Evolutionary conservation across 1,140 invertebrate species (phyloP), one percentile per base, ranked within the genome.

Genomic region (Anastatus disparis): DNA sequence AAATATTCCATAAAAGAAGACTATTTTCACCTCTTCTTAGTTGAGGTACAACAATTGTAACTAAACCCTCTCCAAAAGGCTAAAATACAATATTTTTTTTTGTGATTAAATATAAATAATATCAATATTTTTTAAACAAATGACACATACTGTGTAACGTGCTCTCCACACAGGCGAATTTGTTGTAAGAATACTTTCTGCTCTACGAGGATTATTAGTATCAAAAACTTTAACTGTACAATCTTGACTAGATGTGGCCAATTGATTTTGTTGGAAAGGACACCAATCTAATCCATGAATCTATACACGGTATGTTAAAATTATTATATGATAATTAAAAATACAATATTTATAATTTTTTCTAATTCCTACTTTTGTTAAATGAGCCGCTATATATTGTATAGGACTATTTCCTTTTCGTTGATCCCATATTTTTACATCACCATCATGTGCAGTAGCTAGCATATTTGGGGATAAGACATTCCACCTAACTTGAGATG

Each of bases 221-320:
- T 97, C 95, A 88, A 97, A 97, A 82, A 97, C 95, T 86, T 97
- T 97, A 2, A 98, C 95, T 48, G 94, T 95, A 72, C 94, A 93
- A 87, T 98, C 96, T 86, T 97, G 95, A 87, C 95, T 96, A 66
- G 93, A 94, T 1, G 95, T 96, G n/a, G 94, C 94, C 64, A 98
- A 83, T 76, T 94, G 92, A 77, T 93, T 93, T 85, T 96, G 94
- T 76, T 92, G 89, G 73, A 89, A 89, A 27, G 94, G 93, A 87
- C 92, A 96, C 96, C 96, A 98, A 82, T 98, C 96, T 42, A 98
- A 89, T 66, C 95, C 94, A 84, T 97, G 93, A 72, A 98, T 97
- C 87, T 93, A 62, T 77, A n/a, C 76, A 77, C 67, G 4, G 4
- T 42, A 17, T 1, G 8, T 42, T 24, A 42, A 40, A 59, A 20